Conservation (phyloP, 2,113 vertebrate genomes). For the Tetrax tetrax region DNA sequence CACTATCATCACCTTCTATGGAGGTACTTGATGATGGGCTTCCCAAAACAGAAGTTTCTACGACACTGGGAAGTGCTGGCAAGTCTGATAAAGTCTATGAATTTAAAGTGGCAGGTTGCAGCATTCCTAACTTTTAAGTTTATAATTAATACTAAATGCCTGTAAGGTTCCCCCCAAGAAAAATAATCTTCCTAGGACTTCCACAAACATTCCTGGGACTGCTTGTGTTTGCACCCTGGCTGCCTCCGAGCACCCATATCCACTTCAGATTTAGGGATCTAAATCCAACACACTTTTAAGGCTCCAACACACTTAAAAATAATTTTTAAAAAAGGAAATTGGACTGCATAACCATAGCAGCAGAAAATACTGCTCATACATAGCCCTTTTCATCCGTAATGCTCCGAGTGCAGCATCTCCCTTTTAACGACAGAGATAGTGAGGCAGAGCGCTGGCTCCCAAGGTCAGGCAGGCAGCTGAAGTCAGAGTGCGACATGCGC, state of each 20-base stretch:
- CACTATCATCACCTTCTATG: neutral
- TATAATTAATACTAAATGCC: neutral
- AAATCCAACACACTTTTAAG: neutral
- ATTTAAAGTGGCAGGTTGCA: neutral
- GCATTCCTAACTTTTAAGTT: neutral
- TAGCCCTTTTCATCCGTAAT: neutral
- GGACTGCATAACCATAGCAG: rapidly evolving
- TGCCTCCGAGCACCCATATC: rapidly evolving
- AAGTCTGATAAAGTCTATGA: neutral
- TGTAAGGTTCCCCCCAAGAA: neutral
- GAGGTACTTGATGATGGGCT: neutral
- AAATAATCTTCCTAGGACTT: neutral
- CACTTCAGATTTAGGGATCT: neutral
- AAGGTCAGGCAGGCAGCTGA: neutral
- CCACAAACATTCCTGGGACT: neutral
- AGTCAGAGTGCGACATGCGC: neutral
- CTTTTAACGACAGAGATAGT: neutral
- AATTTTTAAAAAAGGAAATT: neutral
- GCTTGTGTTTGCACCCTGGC: neutral
- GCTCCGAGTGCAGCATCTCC: neutral
- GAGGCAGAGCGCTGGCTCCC: neutral
- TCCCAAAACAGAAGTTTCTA: neutral
- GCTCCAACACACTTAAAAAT: neutral
- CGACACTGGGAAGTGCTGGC: neutral
- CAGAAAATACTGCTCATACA: neutral